These are phyloP conservation scores for Agrochola litura DNA, from an alignment of 2,888 invertebrate genomes.

Conservation along the genomic window DNA sequence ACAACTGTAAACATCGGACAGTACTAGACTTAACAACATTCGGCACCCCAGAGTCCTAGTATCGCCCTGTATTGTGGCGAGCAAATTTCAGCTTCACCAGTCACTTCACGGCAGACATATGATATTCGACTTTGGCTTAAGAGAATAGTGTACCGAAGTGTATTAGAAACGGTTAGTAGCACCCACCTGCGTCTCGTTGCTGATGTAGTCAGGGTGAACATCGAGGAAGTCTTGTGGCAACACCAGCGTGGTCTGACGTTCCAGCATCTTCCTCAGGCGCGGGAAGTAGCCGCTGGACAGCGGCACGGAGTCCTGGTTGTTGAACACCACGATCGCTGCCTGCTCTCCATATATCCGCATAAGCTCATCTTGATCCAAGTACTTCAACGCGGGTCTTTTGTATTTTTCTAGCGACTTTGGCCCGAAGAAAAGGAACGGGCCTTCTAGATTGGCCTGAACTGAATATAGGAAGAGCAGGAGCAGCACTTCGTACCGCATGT, in stretches of 20 bases:
- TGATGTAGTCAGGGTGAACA: slow-evolving; percentile 91
- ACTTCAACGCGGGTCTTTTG: slow-evolving; percentile 88
- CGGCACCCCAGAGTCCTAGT: no score
- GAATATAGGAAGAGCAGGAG: slow-evolving; percentile 66
- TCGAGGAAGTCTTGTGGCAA: slow-evolving; percentile 90
- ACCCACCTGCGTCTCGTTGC: slow-evolving; percentile 91
- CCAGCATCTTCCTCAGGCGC: slow-evolving; percentile 89
- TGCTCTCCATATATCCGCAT: slow-evolving; percentile 90
- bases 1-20: neutral
- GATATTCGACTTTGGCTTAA: neutral
- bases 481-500: slow-evolving; percentile 56
- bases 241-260: slow-evolving; percentile 87
- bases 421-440: slow-evolving; percentile 91
- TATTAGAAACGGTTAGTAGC: neutral
- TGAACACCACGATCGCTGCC: slow-evolving; percentile 91
- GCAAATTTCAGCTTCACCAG: neutral
- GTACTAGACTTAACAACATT: neutral
- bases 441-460: slow-evolving; percentile 87
- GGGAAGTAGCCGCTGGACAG: slow-evolving; percentile 90
- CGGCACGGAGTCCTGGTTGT: slow-evolving; percentile 90
- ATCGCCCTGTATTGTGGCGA: neutral
- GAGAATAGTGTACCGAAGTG: neutral
- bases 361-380: slow-evolving; percentile 89
- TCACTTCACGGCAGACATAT: neutral
- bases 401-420: slow-evolving; percentile 87